Percentiles rank a stretch among this genome's conserved stretches.
These are phyloP conservation scores for Danio albolineatus DNA, from an alignment of 2,797 vertebrate genomes.

Conservation along the genomic window DNA sequence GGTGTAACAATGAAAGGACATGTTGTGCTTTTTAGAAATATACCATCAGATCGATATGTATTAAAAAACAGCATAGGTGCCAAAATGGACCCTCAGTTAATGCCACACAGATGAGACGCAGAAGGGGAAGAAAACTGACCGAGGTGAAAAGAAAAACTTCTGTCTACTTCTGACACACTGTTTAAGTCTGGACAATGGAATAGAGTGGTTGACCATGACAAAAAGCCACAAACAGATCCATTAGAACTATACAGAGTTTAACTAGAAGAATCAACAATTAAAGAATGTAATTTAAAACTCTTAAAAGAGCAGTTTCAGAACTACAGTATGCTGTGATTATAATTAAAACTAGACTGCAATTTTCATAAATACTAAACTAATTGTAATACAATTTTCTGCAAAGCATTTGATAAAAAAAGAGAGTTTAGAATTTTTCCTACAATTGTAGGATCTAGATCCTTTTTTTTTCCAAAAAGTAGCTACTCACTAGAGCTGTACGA, in stretches of 20 bases:
- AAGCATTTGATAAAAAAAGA: not conserved
- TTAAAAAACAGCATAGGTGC: not conserved
- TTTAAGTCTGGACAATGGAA: too few relatives aligned
- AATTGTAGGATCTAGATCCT: not conserved
- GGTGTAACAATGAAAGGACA: too few relatives aligned
- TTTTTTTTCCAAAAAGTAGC: not conserved
- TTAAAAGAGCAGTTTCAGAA: not conserved
- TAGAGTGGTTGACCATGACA: too few relatives aligned
- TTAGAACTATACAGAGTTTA: too few relatives aligned
- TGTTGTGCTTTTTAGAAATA: too few relatives aligned
- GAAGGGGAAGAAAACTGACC: not conserved
- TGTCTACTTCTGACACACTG: too few relatives aligned
- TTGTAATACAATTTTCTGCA: not conserved
- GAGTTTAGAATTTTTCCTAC: not conserved
- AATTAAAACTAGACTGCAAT: not conserved
- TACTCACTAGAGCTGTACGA: too few relatives aligned
- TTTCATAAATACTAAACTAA: not conserved
- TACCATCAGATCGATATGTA: too few relatives aligned
- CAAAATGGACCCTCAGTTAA: not conserved
- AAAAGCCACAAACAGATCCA: too few relatives aligned
- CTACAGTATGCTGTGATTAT: not conserved
- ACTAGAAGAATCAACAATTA: not conserved
- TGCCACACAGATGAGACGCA: not conserved
- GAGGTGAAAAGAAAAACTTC: not conserved
- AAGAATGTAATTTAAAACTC: not conserved